Base-by-base conservation (phyloP, 2,113 vertebrate species). In the Meleagris gallopavo region DNA sequence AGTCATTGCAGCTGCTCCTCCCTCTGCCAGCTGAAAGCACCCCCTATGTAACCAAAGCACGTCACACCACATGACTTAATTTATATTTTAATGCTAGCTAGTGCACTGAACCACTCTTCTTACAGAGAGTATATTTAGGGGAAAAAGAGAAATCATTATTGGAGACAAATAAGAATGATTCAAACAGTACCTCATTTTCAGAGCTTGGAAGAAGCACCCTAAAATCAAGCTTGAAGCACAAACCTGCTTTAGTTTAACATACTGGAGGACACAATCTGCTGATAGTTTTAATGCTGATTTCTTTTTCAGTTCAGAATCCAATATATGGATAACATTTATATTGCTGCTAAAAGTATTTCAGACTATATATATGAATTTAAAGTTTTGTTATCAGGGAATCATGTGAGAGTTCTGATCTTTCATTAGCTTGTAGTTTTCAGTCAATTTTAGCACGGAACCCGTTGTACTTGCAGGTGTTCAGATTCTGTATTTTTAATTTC, bases 401-500 rank as follows among this genome's bases (percentile, higher is more conserved):
- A 19, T 90, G 85, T 78, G 40, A 60, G 57, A 83, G 65, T 70
- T 90, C 48, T 86, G 57, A 52, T 94, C 83, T 89, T 89, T 81
- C 52, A 61, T 16, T 93, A 91, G 62, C 50, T 92, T 60, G 54
- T 86, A 91, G 61, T 91, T 89, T 78, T 45, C 48, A 86, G 57
- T 92, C 62, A 89, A 94, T 95, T 95, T 90, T 90, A 88, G 58
- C 74, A 65, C n/a, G 61, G 95, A 81, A 89, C 73, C 88, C 54
- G 13, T 52, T 90, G 25, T 92, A 91, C 41, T 97, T 89, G 50
- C 67, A 73, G 87, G 55, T 94, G 20, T 92, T 96, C 50, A 92
- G 95, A 88, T 89, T 96, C 90, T 78, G 80, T 95, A 52, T 77
- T 94, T 94, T 96, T 93, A 58, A 86, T 96, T 95, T 97, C 73